Percentiles rank a stretch among this genome's conserved stretches.
Conservation (phyloP, 2,888 invertebrate genomes). For the Pelosia muscerda region DNA sequence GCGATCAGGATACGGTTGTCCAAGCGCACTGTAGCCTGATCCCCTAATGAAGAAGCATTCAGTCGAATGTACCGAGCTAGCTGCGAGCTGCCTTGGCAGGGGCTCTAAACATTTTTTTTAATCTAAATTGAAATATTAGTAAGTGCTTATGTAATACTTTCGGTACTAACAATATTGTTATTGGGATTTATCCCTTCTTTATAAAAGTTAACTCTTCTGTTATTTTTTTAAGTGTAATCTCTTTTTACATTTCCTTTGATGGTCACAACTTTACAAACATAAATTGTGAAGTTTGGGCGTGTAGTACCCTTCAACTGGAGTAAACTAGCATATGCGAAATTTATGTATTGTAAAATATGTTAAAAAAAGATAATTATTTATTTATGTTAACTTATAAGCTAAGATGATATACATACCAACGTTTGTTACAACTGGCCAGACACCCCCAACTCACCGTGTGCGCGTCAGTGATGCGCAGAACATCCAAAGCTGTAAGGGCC, state of each 20-base stretch:
- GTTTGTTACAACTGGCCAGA: constrained; percentile 5
- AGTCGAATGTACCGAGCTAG: not conserved
- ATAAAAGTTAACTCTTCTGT: too few relatives aligned
- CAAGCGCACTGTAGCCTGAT: not conserved
- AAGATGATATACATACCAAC: too few relatives aligned
- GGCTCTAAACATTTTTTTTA: not conserved
- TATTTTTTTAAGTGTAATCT: not conserved
- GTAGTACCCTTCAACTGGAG: too few relatives aligned
- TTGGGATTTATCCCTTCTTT: too few relatives aligned
- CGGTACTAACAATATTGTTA: too few relatives aligned
- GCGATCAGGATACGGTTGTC: not conserved
- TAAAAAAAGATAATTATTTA: not conserved
- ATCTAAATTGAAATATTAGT: not conserved
- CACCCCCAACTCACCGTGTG: not conserved
- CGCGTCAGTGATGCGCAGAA: constrained; percentile 6
- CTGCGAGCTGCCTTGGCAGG: not conserved
- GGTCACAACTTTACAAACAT: too few relatives aligned
- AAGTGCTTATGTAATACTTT: not conserved
- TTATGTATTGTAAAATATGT: too few relatives aligned
- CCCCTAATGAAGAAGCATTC: not conserved
- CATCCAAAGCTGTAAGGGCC: not conserved
- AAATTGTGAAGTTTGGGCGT: too few relatives aligned
- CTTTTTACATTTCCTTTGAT: too few relatives aligned
- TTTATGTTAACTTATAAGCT: not conserved
- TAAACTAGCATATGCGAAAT: too few relatives aligned